A percentile compares a stretch with the other conserved stretches of the same genome.
phyloP scores from a whole-genome alignment of 2,888 invertebrate genomes.

The Amorpha juglandis region DNA sequence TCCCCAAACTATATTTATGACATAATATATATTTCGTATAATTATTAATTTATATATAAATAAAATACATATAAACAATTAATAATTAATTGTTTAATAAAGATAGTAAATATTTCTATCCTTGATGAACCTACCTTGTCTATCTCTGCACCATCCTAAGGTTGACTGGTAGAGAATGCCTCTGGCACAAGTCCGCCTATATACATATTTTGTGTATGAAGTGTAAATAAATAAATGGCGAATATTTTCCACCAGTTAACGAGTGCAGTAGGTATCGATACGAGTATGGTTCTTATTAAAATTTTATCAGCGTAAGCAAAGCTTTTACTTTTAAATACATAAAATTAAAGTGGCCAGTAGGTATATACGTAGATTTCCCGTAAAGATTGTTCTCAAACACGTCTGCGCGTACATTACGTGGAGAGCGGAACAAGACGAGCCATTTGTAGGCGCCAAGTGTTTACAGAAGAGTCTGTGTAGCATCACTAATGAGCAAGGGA shows the following conservation, averaged over 20 bases:
- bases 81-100: too few relatives aligned
- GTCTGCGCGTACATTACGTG: constrained; percentile 45
- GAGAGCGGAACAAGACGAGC: constrained; percentile 57
- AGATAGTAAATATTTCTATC: too few relatives aligned
- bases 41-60: not conserved
- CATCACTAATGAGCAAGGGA: constrained; percentile 74
- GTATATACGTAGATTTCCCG: constrained; percentile 36
- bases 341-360: constrained; percentile 23
- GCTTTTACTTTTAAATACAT: constrained; percentile 15
- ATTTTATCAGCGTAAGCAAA: not conserved
- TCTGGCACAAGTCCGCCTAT: too few relatives aligned
- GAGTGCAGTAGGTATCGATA: not conserved
- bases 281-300: not conserved
- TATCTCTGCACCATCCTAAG: too few relatives aligned
- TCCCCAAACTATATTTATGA: too few relatives aligned
- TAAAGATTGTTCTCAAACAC: constrained; percentile 48
- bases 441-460: constrained; percentile 74
- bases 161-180: too few relatives aligned
- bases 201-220: too few relatives aligned
- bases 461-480: constrained; percentile 69
- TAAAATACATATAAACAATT: too few relatives aligned
- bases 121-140: too few relatives aligned
- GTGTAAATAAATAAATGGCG: too few relatives aligned
- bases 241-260: not conserved
- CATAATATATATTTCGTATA: not conserved